These are phyloP conservation scores for Eupithecia centaureata DNA, from an alignment of 2,888 invertebrate species.

Conservation along the genomic window DNA sequence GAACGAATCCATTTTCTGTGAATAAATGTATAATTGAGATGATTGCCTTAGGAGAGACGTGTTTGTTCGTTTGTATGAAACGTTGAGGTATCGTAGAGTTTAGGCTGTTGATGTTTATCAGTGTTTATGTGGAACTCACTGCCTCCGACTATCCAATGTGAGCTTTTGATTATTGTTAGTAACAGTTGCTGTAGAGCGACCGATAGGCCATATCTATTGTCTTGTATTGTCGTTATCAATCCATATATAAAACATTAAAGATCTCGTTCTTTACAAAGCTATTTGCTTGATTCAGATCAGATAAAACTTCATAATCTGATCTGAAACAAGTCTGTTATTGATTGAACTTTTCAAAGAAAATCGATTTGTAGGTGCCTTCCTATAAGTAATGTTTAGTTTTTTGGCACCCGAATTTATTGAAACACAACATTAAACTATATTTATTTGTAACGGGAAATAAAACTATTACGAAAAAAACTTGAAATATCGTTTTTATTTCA, in stretches of 20 bases:
- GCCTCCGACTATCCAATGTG: conserved; percentile 13
- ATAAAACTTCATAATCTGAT: background rate
- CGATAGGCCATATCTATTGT: background rate
- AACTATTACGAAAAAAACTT: conserved; percentile 36
- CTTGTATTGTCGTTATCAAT: background rate
- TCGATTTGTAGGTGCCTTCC: no score
- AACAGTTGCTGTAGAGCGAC: background rate
- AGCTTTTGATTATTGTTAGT: conserved; percentile 11
- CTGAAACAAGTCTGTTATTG: background rate
- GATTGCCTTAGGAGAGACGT: conserved; percentile 65
- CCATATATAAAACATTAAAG: background rate
- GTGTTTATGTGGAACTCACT: conserved; percentile 27
- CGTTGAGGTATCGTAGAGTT: conserved; percentile 39
- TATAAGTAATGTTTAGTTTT: no score
- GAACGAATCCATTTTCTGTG: conserved; percentile 38
- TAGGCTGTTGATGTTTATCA: conserved; percentile 42
- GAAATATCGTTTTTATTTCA: conserved; percentile 15
- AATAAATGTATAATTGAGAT: conserved; percentile 50
- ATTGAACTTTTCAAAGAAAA: background rate
- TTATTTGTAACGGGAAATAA: conserved; percentile 39
- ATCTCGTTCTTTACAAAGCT: background rate
- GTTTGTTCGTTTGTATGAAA: conserved; percentile 45
- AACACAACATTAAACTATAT: conserved; percentile 32
- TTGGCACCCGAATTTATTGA: no score
- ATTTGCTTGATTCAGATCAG: no score